Evolutionary conservation across 2,113 vertebrate species (phyloP).

Genomic region (Periophthalmus modestus): DNA sequence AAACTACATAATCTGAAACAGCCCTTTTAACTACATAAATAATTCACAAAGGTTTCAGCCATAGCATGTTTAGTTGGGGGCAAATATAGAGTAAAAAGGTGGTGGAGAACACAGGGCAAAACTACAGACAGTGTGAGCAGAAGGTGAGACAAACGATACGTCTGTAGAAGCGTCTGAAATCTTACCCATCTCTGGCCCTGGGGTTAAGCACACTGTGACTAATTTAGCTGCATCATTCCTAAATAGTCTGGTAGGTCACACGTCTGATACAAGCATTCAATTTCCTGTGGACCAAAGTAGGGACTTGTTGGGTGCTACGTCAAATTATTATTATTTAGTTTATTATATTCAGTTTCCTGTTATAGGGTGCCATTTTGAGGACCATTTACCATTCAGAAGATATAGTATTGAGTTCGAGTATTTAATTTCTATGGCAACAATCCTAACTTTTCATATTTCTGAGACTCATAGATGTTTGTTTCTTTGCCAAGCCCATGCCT

Average conservation of each 20-base stretch:
- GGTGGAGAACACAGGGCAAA: background rate
- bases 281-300: background rate
- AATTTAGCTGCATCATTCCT: conserved; percentile 11
- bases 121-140: background rate
- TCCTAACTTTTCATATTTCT: too few species aligned
- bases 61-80: background rate
- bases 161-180: background rate
- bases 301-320: background rate
- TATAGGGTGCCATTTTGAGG: too few species aligned
- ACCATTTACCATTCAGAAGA: too few species aligned
- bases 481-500: too few species aligned
- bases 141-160: conserved; percentile 24
- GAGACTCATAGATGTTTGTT: too few species aligned
- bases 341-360: too few species aligned
- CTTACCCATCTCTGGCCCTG: background rate
- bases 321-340: too few species aligned
- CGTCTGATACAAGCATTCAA: too few species aligned
- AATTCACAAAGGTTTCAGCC: background rate
- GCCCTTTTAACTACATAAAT: background rate
- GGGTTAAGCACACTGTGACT: conserved; percentile 3
- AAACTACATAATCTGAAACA: background rate
- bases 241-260: background rate
- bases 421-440: too few species aligned
- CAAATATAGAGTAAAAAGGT: conserved; percentile 3
- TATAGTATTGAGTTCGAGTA: too few species aligned